These are phyloP conservation scores for Enteromius unitaeniatus DNA, from an alignment of 2,797 vertebrate species.

Conservation along the genomic window DNA sequence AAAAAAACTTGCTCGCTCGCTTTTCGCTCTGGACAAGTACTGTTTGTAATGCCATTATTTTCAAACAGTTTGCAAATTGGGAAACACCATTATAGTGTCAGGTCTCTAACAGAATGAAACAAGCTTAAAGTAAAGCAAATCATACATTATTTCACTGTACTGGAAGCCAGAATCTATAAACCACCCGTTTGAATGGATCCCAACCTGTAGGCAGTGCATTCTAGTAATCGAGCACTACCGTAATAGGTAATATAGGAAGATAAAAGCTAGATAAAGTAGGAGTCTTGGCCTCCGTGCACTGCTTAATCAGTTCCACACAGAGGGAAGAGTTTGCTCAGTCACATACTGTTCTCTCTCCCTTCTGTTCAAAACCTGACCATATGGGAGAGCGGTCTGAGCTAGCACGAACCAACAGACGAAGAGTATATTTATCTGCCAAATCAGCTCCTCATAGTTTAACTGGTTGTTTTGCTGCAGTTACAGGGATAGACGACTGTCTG, in stretches of 20 bases:
- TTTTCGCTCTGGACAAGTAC: not conserved
- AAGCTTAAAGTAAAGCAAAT: constrained; percentile 18
- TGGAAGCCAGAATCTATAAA: constrained; percentile 23
- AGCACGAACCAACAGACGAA: constrained; percentile 33
- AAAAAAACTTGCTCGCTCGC: no score
- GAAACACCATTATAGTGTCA: constrained; percentile 1
- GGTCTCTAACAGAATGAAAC: constrained; percentile 1
- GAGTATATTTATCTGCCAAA: constrained; percentile 37
- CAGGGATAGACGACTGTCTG: constrained; percentile 37
- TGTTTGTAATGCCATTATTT: not conserved
- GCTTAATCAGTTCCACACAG: constrained; percentile 56
- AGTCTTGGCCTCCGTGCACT: constrained; percentile 43
- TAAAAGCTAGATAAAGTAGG: constrained; percentile 38
- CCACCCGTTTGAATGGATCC: constrained; percentile 24
- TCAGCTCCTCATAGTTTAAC: constrained; percentile 35
- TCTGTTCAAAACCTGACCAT: constrained; percentile 42
- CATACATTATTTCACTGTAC: not conserved
- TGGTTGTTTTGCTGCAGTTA: constrained; percentile 46
- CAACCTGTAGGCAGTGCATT: constrained; percentile 36
- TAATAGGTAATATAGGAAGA: constrained; percentile 57
- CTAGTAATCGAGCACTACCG: constrained; percentile 40
- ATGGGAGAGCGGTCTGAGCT: constrained; percentile 14
- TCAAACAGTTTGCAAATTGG: not conserved
- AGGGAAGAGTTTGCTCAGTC: constrained; percentile 39
- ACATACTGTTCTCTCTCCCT: constrained; percentile 15